Conservation (phyloP, 2,113 vertebrate genomes). For the Panthera tigris region DNA sequence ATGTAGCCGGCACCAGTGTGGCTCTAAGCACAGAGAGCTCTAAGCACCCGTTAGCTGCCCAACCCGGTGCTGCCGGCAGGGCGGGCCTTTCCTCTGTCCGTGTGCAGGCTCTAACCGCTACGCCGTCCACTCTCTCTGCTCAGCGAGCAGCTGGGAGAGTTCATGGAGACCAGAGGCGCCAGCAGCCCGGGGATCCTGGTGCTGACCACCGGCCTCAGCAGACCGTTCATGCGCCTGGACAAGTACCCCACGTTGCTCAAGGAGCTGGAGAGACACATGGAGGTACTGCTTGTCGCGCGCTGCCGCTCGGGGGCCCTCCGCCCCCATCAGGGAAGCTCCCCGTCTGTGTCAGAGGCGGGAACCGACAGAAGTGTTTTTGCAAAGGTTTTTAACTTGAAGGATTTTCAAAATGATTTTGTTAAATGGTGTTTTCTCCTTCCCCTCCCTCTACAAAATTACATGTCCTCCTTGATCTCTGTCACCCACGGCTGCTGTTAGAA, state of each 20-base stretch:
- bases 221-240: conserved; percentile 99
- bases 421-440: not conserved
- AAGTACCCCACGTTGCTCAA: conserved; percentile 98
- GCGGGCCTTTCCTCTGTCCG: rapidly evolving
- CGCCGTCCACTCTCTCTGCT: not conserved
- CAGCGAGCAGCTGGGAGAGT: conserved; percentile 96
- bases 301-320: not conserved
- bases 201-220: conserved; percentile 97
- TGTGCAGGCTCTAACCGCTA: not conserved
- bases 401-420: not conserved
- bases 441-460: not conserved
- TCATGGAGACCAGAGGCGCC: conserved; percentile 96
- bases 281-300: conserved; percentile 85
- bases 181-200: conserved; percentile 95
- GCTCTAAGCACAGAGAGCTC: too few relatives aligned
- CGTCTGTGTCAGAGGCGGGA: not conserved
- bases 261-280: conserved; percentile 99
- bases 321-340: too few relatives aligned
- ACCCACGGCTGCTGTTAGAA: not conserved
- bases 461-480: not conserved
- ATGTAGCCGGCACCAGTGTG: not conserved
- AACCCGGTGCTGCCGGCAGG: not conserved
- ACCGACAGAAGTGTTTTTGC: not conserved
- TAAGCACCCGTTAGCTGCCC: rapidly evolving
- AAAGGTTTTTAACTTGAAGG: too few relatives aligned